A percentile compares a stretch with the other conserved stretches of the same genome.
phyloP scores from a whole-genome alignment of 1,140 invertebrate genomes.

The Mya arenaria region DNA sequence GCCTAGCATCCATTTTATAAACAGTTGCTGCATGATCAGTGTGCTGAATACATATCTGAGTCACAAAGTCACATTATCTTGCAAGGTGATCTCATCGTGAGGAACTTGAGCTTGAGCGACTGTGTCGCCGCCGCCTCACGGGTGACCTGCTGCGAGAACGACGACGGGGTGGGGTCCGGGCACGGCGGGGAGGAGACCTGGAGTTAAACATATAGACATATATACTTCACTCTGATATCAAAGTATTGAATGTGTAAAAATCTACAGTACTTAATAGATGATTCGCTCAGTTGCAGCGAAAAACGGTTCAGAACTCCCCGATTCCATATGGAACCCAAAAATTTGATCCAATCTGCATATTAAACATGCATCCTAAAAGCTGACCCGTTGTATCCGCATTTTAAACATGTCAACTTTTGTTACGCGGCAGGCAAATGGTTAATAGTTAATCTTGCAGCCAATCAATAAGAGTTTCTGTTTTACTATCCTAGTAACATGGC shows the following conservation, averaged over 20 bases:
- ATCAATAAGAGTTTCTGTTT: too few species aligned
- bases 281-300: too few species aligned
- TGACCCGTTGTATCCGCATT: too few species aligned
- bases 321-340: neutral
- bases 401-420: too few species aligned
- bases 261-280: neutral
- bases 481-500: too few species aligned
- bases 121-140: slow-evolving; percentile 88
- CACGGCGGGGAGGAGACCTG: slow-evolving; percentile 81
- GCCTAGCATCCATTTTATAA: too few species aligned
- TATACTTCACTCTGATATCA: neutral
- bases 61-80: too few species aligned
- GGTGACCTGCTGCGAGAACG: slow-evolving; percentile 83
- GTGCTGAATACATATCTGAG: too few species aligned
- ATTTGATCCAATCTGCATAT: neutral
- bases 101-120: slow-evolving; percentile 84
- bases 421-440: too few species aligned
- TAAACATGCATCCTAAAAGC: neutral
- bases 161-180: slow-evolving; percentile 85
- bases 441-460: too few species aligned
- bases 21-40: too few species aligned
- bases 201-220: neutral
- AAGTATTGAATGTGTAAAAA: neutral
- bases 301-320: neutral
- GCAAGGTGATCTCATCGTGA: slow-evolving; percentile 65